Evolutionary conservation across 2,113 vertebrate genomes (phyloP).

Genomic region (Pedetes capensis): DNA sequence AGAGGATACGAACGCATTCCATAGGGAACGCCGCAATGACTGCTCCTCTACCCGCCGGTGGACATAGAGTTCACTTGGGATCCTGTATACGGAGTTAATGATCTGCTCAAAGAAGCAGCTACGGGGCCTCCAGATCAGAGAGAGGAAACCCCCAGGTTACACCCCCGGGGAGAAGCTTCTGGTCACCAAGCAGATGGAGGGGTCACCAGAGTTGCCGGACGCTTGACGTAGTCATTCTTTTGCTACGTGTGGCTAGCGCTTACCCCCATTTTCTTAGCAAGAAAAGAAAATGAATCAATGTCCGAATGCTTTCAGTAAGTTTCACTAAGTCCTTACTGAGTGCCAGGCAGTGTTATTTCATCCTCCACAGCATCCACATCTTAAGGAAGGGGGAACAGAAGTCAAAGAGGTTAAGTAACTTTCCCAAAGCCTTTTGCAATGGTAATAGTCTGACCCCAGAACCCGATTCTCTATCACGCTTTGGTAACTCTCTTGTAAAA

Average conservation of each 20-base stretch:
- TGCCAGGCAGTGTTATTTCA: background rate
- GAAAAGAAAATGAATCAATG: background rate
- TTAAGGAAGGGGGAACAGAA: background rate
- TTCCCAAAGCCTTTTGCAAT: background rate
- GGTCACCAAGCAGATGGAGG: background rate
- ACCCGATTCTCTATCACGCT: background rate
- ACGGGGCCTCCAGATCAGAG: background rate
- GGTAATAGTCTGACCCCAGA: background rate
- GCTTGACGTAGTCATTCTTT: background rate
- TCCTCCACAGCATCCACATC: background rate
- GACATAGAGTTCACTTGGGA: background rate
- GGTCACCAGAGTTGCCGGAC: background rate
- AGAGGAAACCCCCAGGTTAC: background rate
- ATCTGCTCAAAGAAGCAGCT: background rate
- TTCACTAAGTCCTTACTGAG: background rate
- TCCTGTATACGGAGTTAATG: background rate
- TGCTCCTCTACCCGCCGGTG: background rate
- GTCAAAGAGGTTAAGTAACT: background rate
- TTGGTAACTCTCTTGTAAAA: background rate
- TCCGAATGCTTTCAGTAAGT: background rate
- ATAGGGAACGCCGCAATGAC: fast-evolving
- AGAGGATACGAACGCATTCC: fast-evolving
- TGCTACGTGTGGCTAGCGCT: background rate
- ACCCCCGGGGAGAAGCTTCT: background rate
- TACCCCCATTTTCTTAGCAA: background rate